These are phyloP conservation scores for Carterocephalus palaemon DNA, from an alignment of 2,888 invertebrate species.

Conservation along the genomic window DNA sequence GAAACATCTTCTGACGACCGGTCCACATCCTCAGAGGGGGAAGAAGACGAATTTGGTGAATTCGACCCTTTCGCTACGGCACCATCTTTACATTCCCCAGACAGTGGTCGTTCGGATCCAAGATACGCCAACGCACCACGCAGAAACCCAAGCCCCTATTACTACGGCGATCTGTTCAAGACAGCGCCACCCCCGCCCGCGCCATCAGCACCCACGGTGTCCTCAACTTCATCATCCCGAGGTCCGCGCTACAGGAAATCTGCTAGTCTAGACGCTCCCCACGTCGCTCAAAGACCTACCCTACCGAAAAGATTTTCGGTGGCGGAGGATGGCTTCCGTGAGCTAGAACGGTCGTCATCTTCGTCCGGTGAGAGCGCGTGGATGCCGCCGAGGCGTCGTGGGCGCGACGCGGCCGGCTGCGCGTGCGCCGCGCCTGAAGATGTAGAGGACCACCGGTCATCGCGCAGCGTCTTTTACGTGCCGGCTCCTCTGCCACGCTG, in stretches of 20 bases:
- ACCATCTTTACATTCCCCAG: constrained; percentile 83
- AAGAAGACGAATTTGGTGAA: constrained; percentile 80
- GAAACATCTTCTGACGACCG: constrained; percentile 68
- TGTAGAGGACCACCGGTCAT: constrained; percentile 81
- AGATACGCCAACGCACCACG: constrained; percentile 77
- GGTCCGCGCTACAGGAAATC: constrained; percentile 84
- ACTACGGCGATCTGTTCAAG: constrained; percentile 87
- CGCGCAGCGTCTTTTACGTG: constrained; percentile 83
- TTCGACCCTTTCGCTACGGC: constrained; percentile 72
- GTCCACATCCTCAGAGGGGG: constrained; percentile 78
- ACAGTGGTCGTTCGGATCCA: constrained; percentile 81
- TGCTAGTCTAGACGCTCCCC: constrained; percentile 86
- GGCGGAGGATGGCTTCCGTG: constrained; percentile 83
- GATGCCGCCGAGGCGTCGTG: constrained; percentile 86
- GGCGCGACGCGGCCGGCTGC: constrained; percentile 84
- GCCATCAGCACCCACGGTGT: constrained; percentile 73
- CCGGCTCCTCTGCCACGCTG: constrained; percentile 83
- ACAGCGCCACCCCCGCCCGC: constrained; percentile 65
- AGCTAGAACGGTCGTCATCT: constrained; percentile 74
- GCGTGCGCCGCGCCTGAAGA: constrained; percentile 85
- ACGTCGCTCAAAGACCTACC: constrained; percentile 80
- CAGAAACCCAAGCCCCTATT: constrained; percentile 89
- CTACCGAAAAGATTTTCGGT: constrained; percentile 84
- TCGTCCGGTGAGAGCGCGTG: constrained; percentile 79
- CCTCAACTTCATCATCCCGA: constrained; percentile 65